Evolutionary conservation across 2,888 invertebrate species (phyloP).

Genomic region (Operophtera brumata): DNA sequence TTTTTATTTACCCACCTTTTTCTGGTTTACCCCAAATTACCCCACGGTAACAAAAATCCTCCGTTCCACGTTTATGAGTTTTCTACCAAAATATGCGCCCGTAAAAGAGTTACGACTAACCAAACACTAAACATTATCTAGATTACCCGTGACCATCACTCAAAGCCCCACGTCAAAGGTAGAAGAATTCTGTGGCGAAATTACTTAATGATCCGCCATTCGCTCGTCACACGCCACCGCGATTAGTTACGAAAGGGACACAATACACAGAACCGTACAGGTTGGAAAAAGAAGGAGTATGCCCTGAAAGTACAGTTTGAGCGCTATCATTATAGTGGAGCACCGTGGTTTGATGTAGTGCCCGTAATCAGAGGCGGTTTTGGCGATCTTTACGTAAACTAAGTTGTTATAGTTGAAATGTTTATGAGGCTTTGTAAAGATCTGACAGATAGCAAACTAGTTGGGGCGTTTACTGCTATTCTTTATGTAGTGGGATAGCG

Average conservation of each 20-base stretch:
- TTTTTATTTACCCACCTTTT: no score
- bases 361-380: conserved; percentile 26
- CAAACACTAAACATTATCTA: conserved; percentile 16
- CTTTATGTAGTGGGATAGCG: neutral
- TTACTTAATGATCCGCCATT: conserved; percentile 50
- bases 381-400: conserved; percentile 13
- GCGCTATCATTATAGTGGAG: conserved; percentile 28
- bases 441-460: neutral
- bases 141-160: conserved; percentile 27
- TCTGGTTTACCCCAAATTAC: neutral
- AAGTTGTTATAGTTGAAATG: conserved; percentile 5
- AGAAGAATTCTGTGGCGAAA: conserved; percentile 42
- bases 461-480: neutral
- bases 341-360: conserved; percentile 31
- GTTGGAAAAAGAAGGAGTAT: conserved; percentile 14
- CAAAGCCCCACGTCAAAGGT: conserved; percentile 21
- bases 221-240: conserved; percentile 38
- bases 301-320: conserved; percentile 16
- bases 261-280: neutral
- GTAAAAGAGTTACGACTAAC: conserved; percentile 1
- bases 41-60: neutral
- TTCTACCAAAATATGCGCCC: no score
- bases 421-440: conserved; percentile 6
- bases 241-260: conserved; percentile 34
- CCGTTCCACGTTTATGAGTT: no score